Percentiles rank a stretch among this genome's conserved stretches.
These are phyloP conservation scores for Gonioctena quinquepunctata DNA, from an alignment of 1,140 invertebrate species.

Conservation along the genomic window DNA sequence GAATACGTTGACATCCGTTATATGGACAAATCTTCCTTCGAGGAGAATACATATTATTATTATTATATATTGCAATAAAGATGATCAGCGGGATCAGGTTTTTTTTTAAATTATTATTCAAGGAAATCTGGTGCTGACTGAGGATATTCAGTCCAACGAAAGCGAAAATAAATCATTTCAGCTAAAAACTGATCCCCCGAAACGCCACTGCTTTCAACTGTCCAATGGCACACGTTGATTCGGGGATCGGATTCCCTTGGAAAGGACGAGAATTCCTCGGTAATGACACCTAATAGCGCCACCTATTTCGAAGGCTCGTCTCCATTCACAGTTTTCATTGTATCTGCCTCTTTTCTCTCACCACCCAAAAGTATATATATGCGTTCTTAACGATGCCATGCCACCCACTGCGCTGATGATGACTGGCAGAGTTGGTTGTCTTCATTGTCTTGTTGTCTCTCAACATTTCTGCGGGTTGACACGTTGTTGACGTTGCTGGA, in stretches of 20 bases:
- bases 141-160: too few relatives aligned
- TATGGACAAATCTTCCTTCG: too few relatives aligned
- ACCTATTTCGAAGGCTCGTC: background rate
- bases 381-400: background rate
- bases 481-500: background rate
- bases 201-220: too few relatives aligned
- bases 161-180: too few relatives aligned
- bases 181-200: too few relatives aligned
- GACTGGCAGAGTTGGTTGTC: background rate
- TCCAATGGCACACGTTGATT: background rate
- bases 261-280: constrained; percentile 7
- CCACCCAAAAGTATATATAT: background rate
- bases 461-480: background rate
- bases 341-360: background rate
- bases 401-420: constrained; percentile 23
- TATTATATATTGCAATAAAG: too few relatives aligned
- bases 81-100: too few relatives aligned
- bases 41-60: too few relatives aligned
- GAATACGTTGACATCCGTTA: too few relatives aligned
- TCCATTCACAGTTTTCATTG: constrained; percentile 1
- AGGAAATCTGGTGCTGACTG: too few relatives aligned
- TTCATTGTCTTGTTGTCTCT: too few relatives aligned
- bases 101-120: too few relatives aligned
- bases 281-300: constrained; percentile 26
- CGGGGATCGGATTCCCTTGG: background rate